These are phyloP conservation scores for Monarcha castaneiventris DNA, from an alignment of 2,113 vertebrate species.

Conservation along the genomic window DNA sequence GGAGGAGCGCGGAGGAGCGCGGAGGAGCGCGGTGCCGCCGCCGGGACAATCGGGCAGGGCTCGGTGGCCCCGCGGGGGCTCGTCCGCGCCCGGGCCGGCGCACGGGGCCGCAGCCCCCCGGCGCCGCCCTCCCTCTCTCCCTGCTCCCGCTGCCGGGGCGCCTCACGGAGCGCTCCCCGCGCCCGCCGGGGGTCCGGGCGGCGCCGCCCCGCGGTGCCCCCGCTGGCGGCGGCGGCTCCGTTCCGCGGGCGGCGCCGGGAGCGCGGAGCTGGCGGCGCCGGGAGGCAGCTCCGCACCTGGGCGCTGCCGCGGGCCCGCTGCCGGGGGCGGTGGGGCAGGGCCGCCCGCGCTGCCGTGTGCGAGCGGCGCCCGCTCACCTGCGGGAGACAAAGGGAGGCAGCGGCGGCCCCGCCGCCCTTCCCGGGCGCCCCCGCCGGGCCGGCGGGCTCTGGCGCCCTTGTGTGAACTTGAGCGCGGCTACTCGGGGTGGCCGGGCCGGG, in stretches of 20 bases:
- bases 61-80: too few relatives aligned
- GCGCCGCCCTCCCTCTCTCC: too few relatives aligned
- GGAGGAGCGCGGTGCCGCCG: too few relatives aligned
- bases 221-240: too few relatives aligned
- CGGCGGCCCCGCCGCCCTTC: background rate
- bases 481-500: background rate
- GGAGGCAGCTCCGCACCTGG: background rate
- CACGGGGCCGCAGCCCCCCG: too few relatives aligned
- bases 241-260: background rate
- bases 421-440: background rate
- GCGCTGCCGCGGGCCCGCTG: background rate
- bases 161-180: too few relatives aligned
- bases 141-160: too few relatives aligned
- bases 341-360: background rate
- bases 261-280: background rate
- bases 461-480: background rate
- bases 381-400: constrained; percentile 21
- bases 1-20: too few relatives aligned
- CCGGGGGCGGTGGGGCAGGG: background rate
- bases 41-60: too few relatives aligned
- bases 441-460: background rate
- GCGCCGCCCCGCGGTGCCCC: too few relatives aligned
- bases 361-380: background rate
- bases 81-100: too few relatives aligned
- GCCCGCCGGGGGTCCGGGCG: too few relatives aligned